A percentile compares a stretch with the other conserved stretches of the same genome.
Evolutionary conservation across 2,888 invertebrate genomes (phyloP).

Genomic region (Mantis religiosa): DNA sequence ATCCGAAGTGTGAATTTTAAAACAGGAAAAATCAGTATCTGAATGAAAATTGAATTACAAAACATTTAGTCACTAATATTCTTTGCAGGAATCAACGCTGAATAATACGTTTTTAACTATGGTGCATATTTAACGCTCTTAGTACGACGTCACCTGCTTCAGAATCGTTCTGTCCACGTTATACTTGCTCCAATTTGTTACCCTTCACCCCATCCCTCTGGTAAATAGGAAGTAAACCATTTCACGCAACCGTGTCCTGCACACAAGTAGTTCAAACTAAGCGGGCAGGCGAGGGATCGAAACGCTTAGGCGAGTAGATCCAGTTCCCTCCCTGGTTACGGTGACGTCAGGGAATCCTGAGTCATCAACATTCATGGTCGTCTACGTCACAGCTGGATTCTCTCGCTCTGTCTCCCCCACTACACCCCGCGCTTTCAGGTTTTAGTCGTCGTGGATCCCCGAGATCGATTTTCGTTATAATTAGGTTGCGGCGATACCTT

Average conservation of each 20-base stretch:
- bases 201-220: neutral
- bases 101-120: too few species aligned
- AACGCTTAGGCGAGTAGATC: neutral
- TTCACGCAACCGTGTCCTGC: neutral
- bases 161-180: neutral
- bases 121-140: too few species aligned
- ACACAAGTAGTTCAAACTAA: neutral
- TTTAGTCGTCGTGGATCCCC: neutral
- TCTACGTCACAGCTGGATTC: conserved; percentile 15
- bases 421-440: neutral
- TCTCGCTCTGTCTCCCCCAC: neutral
- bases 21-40: too few species aligned
- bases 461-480: neutral
- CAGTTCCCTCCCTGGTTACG: neutral
- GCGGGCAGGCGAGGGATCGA: neutral
- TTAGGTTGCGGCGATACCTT: neutral
- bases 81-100: too few species aligned
- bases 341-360: conserved; percentile 14
- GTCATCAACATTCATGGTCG: conserved; percentile 21
- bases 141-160: neutral
- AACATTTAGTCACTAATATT: too few species aligned
- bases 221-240: neutral
- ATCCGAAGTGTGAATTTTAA: too few species aligned
- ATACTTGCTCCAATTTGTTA: neutral
- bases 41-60: too few species aligned